phyloP scores from a whole-genome alignment of 2,113 vertebrate genomes.

The Motacilla tschutschensis region DNA sequence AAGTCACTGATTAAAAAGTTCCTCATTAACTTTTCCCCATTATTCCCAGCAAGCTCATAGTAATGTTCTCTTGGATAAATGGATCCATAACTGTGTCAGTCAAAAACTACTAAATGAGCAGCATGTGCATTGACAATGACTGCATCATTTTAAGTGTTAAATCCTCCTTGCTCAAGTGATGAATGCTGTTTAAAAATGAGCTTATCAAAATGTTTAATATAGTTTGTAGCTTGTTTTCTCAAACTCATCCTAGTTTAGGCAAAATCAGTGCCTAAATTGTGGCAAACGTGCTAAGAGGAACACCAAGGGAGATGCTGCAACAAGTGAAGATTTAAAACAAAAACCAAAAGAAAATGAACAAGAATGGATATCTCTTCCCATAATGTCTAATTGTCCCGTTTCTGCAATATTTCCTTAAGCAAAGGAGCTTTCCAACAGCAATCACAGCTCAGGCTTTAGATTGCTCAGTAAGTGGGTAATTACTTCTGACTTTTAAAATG shows the following conservation, averaged over 20 bases:
- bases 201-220: background rate
- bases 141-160: background rate
- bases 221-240: background rate
- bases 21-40: background rate
- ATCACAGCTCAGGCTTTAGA: background rate
- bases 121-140: background rate
- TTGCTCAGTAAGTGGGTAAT: background rate
- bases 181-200: background rate
- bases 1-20: background rate
- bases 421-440: background rate
- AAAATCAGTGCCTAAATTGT: background rate
- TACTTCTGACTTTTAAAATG: background rate
- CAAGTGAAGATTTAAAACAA: background rate
- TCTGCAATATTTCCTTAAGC: background rate
- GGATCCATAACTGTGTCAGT: background rate
- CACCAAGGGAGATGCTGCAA: background rate
- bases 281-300: background rate
- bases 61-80: background rate
- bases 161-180: background rate
- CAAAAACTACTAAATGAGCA: background rate
- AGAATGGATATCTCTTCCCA: background rate
- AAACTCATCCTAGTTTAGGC: background rate
- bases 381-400: background rate
- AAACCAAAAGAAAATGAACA: background rate
- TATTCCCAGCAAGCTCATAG: background rate